phyloP scores from a whole-genome alignment of 1,140 invertebrate genomes.

The Coptotermes formosanus region DNA sequence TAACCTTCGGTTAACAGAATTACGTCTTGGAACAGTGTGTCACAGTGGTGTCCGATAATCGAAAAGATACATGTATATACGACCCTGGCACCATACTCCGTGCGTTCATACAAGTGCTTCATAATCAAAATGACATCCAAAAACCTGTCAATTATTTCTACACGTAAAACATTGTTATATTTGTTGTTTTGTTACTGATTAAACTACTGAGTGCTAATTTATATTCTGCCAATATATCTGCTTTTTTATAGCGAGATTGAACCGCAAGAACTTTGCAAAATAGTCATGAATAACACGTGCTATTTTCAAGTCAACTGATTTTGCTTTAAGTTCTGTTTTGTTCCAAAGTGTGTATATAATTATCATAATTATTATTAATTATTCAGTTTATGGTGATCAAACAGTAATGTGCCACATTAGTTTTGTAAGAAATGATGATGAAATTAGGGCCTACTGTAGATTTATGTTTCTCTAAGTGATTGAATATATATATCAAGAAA shows the following conservation, averaged over 20 bases:
- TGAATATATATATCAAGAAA: neutral
- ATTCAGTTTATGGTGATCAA: constrained; percentile 6
- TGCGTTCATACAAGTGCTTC: too few species aligned
- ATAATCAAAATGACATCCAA: neutral
- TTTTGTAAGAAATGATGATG: constrained; percentile 1
- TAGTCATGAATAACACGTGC: neutral
- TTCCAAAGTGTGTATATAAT: constrained; percentile 13
- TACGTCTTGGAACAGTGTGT: neutral
- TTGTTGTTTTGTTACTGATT: neutral
- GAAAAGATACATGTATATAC: neutral
- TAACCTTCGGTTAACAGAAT: too few species aligned
- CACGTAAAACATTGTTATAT: neutral
- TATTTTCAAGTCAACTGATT: neutral
- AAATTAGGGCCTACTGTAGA: neutral
- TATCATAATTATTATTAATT: constrained; percentile 16
- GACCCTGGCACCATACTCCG: too few species aligned
- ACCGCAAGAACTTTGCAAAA: constrained; percentile 2
- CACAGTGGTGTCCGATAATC: neutral
- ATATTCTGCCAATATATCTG: neutral
- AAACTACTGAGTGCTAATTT: neutral
- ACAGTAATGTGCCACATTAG: constrained; percentile 1
- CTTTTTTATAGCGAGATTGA: neutral
- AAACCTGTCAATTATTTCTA: neutral
- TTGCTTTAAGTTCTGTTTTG: neutral
- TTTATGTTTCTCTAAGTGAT: neutral